These are phyloP conservation scores for Xylocampa areola DNA, from an alignment of 2,888 invertebrate species.

Conservation along the genomic window DNA sequence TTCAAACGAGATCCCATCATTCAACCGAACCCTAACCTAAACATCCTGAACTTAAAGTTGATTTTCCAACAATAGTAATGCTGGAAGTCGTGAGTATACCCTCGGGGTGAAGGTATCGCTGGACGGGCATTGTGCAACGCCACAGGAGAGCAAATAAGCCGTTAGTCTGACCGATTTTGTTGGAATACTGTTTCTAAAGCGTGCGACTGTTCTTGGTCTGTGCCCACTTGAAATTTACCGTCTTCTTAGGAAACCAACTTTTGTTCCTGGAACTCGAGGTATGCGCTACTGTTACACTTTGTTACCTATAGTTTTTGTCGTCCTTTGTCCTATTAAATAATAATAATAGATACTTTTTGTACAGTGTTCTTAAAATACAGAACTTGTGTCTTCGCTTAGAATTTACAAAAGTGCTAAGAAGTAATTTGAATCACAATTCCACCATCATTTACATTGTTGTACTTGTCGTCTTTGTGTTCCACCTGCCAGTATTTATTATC, in stretches of 20 bases:
- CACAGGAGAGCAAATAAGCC: constrained; percentile 57
- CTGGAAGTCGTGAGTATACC: constrained; percentile 69
- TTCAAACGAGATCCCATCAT: constrained; percentile 77
- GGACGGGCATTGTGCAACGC: constrained; percentile 61
- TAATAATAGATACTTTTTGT: constrained; percentile 2
- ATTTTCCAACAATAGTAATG: constrained; percentile 41
- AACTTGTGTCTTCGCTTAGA: not conserved
- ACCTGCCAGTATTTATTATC: constrained; percentile 30
- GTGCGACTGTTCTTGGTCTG: constrained; percentile 36
- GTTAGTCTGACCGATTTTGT: constrained; percentile 60
- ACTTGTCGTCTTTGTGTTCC: constrained; percentile 2
- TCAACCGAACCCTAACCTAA: constrained; percentile 49
- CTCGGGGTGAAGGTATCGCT: constrained; percentile 59
- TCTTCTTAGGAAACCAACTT: constrained; percentile 31
- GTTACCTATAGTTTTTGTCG: constrained; percentile 2
- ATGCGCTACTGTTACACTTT: constrained; percentile 21
- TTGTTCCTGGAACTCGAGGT: constrained; percentile 25
- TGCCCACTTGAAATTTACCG: constrained; percentile 27
- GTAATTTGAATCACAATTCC: not conserved
- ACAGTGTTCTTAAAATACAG: not conserved
- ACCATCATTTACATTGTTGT: not conserved
- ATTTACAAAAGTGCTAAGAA: not conserved
- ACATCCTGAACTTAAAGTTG: constrained; percentile 27
- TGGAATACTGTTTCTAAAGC: constrained; percentile 56
- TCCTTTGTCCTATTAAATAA: not conserved